Conservation (phyloP, 2,888 invertebrate species). For the Limnephilus rhombicus region DNA sequence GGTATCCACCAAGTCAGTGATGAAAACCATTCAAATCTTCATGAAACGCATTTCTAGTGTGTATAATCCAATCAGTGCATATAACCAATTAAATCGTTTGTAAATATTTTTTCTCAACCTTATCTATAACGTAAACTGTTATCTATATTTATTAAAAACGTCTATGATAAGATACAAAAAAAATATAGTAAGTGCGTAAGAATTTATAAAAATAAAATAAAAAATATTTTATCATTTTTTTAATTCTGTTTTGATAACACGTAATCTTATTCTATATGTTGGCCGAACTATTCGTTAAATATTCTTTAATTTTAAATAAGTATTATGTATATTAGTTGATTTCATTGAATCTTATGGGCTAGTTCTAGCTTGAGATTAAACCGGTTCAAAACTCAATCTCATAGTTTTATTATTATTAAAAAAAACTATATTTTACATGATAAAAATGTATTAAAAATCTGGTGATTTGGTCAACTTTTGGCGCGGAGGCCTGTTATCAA, state of each 20-base stretch:
- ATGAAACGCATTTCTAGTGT: too few species aligned
- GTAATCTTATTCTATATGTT: background rate
- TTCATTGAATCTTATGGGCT: conserved; percentile 10
- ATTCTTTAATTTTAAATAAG: background rate
- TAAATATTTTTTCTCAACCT: background rate
- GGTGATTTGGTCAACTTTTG: background rate
- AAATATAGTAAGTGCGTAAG: background rate
- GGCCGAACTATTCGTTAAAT: background rate
- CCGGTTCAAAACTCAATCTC: conserved; percentile 6
- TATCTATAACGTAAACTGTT: background rate
- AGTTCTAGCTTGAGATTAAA: background rate
- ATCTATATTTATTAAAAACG: background rate
- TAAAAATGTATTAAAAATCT: background rate
- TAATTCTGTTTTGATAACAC: background rate
- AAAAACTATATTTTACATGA: too few species aligned
- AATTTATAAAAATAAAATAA: background rate
- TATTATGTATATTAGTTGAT: background rate
- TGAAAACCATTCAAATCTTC: too few species aligned
- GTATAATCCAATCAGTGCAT: too few species aligned
- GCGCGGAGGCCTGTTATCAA: background rate
- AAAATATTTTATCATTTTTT: background rate
- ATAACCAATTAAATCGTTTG: background rate
- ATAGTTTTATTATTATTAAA: conserved; percentile 11
- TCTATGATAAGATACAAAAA: background rate
- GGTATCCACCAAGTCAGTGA: too few species aligned